These are phyloP conservation scores for Melinaea marsaeus DNA, from an alignment of 2,888 invertebrate species.

Conservation along the genomic window DNA sequence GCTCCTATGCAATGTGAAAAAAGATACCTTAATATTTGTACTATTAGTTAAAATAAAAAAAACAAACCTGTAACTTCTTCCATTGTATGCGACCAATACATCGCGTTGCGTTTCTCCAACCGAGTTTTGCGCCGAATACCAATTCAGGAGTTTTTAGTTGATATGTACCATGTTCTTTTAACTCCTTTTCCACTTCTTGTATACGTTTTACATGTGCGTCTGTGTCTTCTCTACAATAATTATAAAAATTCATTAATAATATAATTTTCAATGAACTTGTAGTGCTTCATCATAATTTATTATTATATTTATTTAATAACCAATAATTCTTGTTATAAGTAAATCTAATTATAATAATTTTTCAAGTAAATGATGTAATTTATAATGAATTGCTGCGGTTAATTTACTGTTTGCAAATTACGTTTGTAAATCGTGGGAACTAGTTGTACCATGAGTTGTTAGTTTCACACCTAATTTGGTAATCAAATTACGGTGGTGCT, in stretches of 20 bases:
- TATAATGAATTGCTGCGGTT: conserved; percentile 3
- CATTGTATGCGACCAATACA: conserved; percentile 98
- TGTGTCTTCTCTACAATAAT: conserved; percentile 81
- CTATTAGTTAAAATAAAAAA: conserved; percentile 8
- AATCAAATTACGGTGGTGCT: not conserved
- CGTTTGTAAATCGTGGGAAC: conserved; percentile 4
- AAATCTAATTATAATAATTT: not conserved
- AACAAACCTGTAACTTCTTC: conserved; percentile 93
- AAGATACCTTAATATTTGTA: no score
- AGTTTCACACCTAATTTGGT: conserved; percentile 2
- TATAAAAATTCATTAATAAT: no score
- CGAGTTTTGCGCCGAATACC: conserved; percentile 94
- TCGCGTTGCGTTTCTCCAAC: conserved; percentile 94
- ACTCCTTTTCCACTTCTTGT: conserved; percentile 86
- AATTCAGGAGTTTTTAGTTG: conserved; percentile 94
- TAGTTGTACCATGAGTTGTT: not conserved
- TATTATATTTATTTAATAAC: no score
- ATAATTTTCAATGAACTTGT: no score
- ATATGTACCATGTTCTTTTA: conserved; percentile 87
- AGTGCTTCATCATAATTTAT: no score
- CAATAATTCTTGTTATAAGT: conserved; percentile 4
- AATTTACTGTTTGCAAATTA: not conserved
- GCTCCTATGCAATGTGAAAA: no score
- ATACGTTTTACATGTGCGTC: conserved; percentile 87
- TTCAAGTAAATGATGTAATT: not conserved